phyloP scores from a whole-genome alignment of 2,113 vertebrate species.

The Hippocampus barbouri region DNA sequence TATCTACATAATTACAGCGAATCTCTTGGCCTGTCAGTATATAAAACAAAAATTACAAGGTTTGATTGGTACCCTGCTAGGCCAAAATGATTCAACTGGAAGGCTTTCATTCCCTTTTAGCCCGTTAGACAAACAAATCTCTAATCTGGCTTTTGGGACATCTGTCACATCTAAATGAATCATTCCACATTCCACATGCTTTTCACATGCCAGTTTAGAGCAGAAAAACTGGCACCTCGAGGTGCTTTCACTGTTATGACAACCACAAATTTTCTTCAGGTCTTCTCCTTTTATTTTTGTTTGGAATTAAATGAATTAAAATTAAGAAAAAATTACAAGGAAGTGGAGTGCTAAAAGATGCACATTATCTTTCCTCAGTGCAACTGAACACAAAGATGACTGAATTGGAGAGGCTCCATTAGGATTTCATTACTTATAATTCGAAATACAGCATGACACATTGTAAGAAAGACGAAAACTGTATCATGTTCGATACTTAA shows the following conservation, averaged over 20 bases:
- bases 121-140: slow-evolving; percentile 37
- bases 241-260: background rate
- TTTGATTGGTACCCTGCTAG: slow-evolving; percentile 42
- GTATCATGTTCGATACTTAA: background rate
- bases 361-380: background rate
- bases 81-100: slow-evolving; percentile 43
- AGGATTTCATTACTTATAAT: background rate
- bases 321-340: too few species aligned
- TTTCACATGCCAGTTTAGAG: slow-evolving; percentile 37
- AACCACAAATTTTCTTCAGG: background rate
- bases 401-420: background rate
- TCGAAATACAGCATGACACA: background rate
- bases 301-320: background rate
- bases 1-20: slow-evolving; percentile 57
- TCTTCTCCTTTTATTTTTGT: background rate
- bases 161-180: slow-evolving; percentile 52
- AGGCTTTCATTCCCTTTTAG: slow-evolving; percentile 42
- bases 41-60: slow-evolving; percentile 42
- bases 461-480: background rate
- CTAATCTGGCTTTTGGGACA: slow-evolving; percentile 50
- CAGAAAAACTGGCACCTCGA: slow-evolving; percentile 14
- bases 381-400: background rate
- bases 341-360: background rate
- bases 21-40: slow-evolving; percentile 44
- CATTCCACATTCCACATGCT: slow-evolving; percentile 30